Evolutionary conservation across 53 echinoderm and acorn worm genomes (phyloP).

Genomic region (Arbacia lixula): DNA sequence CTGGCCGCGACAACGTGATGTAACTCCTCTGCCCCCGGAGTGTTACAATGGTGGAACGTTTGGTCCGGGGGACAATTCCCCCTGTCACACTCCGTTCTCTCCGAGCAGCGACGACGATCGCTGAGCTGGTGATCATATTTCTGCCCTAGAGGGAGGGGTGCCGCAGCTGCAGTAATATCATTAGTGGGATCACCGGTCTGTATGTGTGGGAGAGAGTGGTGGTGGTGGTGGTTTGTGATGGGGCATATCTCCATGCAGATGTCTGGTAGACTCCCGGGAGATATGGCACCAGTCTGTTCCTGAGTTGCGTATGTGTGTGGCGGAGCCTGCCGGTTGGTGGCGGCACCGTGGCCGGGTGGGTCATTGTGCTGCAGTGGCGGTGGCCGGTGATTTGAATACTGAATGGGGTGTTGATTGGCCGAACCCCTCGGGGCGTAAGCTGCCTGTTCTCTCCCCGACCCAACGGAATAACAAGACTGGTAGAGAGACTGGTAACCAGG

Average conservation of each 20-base stretch:
- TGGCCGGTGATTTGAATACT: too few relatives aligned
- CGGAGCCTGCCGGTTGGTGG: too few relatives aligned
- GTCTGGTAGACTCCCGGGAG: too few relatives aligned
- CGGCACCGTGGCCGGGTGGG: not conserved
- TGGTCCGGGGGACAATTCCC: too few relatives aligned
- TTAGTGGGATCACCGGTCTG: conserved; percentile 10
- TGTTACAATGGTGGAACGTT: too few relatives aligned
- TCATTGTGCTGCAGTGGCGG: too few relatives aligned
- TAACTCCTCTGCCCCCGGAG: too few relatives aligned
- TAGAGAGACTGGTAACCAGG: not conserved
- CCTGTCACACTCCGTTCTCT: conserved; percentile 15
- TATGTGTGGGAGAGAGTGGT: not conserved
- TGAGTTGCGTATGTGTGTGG: too few relatives aligned
- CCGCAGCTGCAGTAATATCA: conserved; percentile 8
- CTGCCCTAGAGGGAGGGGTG: not conserved
- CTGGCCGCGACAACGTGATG: too few relatives aligned
- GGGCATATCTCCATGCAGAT: not conserved
- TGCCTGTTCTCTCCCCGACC: too few relatives aligned
- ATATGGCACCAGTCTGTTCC: not conserved
- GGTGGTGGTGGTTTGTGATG: not conserved
- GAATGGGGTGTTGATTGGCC: too few relatives aligned
- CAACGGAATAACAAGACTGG: not conserved
- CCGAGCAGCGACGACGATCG: not conserved
- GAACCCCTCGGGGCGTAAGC: too few relatives aligned
- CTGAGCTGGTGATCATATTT: conserved; percentile 40